Base-by-base conservation (phyloP, 2,888 invertebrate species). In the Napeogenes sylphis region DNA sequence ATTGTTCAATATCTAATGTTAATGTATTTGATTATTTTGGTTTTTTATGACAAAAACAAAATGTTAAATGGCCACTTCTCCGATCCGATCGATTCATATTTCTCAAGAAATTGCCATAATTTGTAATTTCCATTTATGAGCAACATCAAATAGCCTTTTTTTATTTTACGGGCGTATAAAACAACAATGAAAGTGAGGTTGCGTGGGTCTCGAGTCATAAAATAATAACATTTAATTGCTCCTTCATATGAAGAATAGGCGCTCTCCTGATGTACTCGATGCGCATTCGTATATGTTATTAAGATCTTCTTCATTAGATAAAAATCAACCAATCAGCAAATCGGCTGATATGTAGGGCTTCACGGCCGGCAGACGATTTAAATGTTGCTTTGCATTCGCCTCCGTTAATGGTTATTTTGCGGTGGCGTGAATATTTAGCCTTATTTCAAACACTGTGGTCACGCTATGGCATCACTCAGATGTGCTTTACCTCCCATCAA, bases 281-380 rank as follows among this genome's bases (percentile, higher is more conserved):
- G 35, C 30, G 14, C 46, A 51, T 61, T 64, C 61, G 58, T 61
- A 61, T n/a, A 10, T 42, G n/a, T 61, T 53, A 54, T 65, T 57
- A 56, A 58, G 68, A 54, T 70, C 65, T 63, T 32, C 42, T 56
- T 45, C 33, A 64, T 69, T 65, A 58, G 64, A 66, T 63, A 56
- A 55, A 53, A 59, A 62, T 58, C 62, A 61, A 62, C 59, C 68
- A 68, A 75, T 75, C 74, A 74, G 72, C 72, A 73, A 73, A 75
- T 76, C 73, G 69, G 68, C 62, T 59, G 63, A 65, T 51, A 73
- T 75, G 73, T 74, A 75, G 75, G 72, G 73, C 77, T 79, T 76
- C 77, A 79, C 73, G 80, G 76, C 74, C 74, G 73, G 65, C 74
- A 76, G 73, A 66, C 72, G 71, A 73, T 70, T 73, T 73, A 73